Evolutionary conservation across 2,888 invertebrate genomes (phyloP).

Genomic region (Ganaspis brasiliensis): DNA sequence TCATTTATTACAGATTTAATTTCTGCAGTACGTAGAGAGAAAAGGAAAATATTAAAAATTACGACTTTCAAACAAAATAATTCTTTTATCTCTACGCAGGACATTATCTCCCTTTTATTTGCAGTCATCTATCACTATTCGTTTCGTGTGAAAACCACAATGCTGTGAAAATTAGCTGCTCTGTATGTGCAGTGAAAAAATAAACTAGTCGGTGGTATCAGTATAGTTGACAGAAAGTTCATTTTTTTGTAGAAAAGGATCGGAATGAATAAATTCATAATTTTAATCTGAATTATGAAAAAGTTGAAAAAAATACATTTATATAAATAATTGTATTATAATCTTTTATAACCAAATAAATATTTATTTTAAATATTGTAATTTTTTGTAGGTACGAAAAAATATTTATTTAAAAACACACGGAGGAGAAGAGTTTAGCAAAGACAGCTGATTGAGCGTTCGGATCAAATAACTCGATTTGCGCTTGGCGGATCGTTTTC

Average conservation of each 20-base stretch:
- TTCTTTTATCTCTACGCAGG: background rate
- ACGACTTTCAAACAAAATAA: background rate
- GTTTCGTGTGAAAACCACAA: slow-evolving; percentile 58
- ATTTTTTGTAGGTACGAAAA: too few species aligned
- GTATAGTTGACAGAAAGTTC: background rate
- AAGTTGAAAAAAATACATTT: too few species aligned
- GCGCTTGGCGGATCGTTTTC: too few species aligned
- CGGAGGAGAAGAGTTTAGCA: too few species aligned
- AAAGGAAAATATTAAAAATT: background rate
- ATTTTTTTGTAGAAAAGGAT: slow-evolving; percentile 26
- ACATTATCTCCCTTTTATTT: slow-evolving; percentile 44
- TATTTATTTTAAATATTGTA: too few species aligned
- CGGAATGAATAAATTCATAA: slow-evolving; percentile 31
- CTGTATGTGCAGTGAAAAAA: slow-evolving; percentile 36
- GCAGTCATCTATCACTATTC: slow-evolving; percentile 58
- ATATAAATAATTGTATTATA: too few species aligned
- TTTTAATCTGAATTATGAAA: too few species aligned
- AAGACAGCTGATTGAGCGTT: too few species aligned
- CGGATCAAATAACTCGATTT: too few species aligned
- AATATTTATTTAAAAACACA: too few species aligned
- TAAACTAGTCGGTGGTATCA: background rate
- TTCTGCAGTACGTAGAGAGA: background rate
- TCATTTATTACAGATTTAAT: background rate
- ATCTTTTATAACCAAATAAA: too few species aligned
- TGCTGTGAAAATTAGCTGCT: slow-evolving; percentile 59